Percentiles rank a stretch among this genome's conserved stretches.
Conservation (phyloP, 2,113 vertebrate genomes). For the Ciconia maguari region DNA sequence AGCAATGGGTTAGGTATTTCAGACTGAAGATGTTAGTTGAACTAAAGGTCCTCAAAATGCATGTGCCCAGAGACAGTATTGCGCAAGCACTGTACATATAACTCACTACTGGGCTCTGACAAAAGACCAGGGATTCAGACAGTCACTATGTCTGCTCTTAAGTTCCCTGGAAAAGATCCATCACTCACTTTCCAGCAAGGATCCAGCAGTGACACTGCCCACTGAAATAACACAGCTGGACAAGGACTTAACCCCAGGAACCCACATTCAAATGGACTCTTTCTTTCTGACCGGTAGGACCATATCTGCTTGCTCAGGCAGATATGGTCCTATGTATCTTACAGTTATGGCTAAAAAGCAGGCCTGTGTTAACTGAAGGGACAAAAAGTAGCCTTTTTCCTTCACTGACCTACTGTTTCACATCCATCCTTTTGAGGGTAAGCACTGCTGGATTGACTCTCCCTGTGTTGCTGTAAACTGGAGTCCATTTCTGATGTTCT, state of each 20-base stretch:
- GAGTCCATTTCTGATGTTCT: background rate
- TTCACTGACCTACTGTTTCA: accelerated
- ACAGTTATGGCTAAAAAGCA: background rate
- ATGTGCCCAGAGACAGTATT: accelerated
- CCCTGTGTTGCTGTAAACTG: background rate
- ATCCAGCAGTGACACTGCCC: background rate
- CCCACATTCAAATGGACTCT: background rate
- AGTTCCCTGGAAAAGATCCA: background rate
- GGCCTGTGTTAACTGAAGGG: background rate
- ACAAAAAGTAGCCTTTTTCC: background rate
- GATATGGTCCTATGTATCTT: background rate
- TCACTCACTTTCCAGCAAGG: background rate
- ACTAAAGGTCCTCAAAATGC: background rate
- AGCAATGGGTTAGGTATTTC: background rate
- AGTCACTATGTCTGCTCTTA: background rate
- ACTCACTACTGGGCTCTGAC: accelerated
- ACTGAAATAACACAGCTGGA: background rate
- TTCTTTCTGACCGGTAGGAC: background rate
- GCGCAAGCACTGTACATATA: background rate
- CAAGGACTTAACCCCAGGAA: background rate
- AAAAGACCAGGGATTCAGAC: background rate
- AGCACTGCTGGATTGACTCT: background rate
- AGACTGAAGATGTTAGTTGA: background rate
- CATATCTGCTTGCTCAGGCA: background rate
- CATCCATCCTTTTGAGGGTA: background rate